A percentile compares a stretch with the other conserved stretches of the same genome.
Evolutionary conservation across 2,113 vertebrate species (phyloP).

Genomic region (Polyodon spathula): DNA sequence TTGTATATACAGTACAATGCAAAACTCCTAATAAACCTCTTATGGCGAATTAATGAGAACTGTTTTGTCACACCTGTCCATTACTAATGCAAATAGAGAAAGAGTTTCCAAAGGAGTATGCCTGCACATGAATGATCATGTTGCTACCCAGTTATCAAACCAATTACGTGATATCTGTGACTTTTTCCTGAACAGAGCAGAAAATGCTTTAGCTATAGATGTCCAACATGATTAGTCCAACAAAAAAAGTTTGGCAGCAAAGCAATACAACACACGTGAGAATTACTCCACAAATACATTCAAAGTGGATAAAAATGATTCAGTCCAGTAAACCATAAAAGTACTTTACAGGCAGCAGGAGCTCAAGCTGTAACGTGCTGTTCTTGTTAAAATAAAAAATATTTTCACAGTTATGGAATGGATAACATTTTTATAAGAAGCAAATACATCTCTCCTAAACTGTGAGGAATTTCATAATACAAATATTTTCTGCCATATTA

Average conservation of each 20-base stretch:
- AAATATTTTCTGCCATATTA: not conserved
- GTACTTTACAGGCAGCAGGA: not conserved
- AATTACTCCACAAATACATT: constrained; percentile 9
- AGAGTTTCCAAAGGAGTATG: no score
- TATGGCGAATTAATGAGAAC: no score
- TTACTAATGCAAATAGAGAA: no score
- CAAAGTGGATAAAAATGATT: constrained; percentile 21
- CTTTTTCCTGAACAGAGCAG: constrained; percentile 25
- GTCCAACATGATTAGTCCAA: constrained; percentile 49
- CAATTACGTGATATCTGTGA: constrained; percentile 65
- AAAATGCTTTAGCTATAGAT: constrained; percentile 44
- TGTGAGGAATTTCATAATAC: not conserved
- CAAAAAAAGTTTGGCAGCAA: not conserved
- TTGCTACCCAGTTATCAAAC: no score
- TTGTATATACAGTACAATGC: no score
- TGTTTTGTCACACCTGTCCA: no score
- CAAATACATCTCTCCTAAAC: not conserved
- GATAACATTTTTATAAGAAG: not conserved
- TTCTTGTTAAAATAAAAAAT: not conserved
- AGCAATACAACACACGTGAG: constrained; percentile 12
- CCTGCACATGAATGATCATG: no score
- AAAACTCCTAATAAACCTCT: no score
- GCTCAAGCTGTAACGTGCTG: not conserved
- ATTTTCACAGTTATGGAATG: not conserved
- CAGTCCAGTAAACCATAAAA: constrained; percentile 21